Base-by-base conservation (phyloP, 2,113 vertebrate genomes). In the Corythoichthys haematopterus region DNA sequence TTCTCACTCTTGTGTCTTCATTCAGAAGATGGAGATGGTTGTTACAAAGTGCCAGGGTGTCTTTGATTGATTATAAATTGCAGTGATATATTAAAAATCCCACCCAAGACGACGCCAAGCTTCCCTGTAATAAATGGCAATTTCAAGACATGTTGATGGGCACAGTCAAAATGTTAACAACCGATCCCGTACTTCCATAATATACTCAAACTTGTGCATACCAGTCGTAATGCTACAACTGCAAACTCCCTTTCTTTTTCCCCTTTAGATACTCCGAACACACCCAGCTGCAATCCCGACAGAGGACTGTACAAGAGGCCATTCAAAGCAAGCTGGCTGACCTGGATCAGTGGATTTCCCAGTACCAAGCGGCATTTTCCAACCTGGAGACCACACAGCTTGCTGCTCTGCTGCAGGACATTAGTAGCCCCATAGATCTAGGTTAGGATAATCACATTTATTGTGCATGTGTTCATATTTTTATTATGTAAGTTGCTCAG, bases 301-400 rank as follows among this genome's bases (percentile, higher is more conserved):
- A 99, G 77, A 91, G 94, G 74, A 95, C 96, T 1, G 95, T 97
- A 61, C 96, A 97, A 79, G 97, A 99, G 70, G 95, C 96, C 66
- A 94, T 99, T 80, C 94, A 96, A 87, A 93, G 94, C 85, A 98
- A 99, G 81, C 88, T 98, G 79, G 92, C 94, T 2, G 97, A 99
- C 76, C 92, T 98, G 84, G 96, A 99, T 77, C 96, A 98, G 79
- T 99, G 94, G 95, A 94, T 97, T 79, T 94, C 94, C 2, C 97
- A 99, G 82, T 99, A 99, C 79, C 95, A 98, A 81, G 94, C 96
- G n/a, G 97, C 97, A 0, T 98, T 98, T 74, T 91, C 65, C 81
- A 98, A 94, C 66, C 88, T 99, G 81, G 97, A 99, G 82, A 97
- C 96, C 69, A 94, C 96, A 0, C 96, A 98, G 78, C 93, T 99